A percentile compares a stretch with the other conserved stretches of the same genome.
Conservation (phyloP, 2,113 vertebrate species). For the Electrona antarctica region DNA sequence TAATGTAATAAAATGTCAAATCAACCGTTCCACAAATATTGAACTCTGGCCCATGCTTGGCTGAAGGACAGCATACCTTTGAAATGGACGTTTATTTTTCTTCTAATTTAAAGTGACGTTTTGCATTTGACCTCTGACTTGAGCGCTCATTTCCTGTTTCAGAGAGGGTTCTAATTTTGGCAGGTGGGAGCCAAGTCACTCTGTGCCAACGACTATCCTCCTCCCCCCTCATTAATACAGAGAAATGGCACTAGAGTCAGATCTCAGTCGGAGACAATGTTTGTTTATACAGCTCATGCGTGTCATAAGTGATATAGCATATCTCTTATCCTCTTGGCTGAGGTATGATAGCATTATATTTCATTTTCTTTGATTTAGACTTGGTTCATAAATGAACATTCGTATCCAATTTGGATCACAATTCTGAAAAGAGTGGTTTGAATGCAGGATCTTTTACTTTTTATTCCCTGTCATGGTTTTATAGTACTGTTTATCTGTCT, state of each 20-base stretch:
- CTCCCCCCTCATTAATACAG: slow-evolving; percentile 21
- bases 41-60: slow-evolving; percentile 30
- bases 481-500: not conserved
- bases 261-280: slow-evolving; percentile 1
- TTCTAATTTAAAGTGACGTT: slow-evolving; percentile 31
- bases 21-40: slow-evolving; percentile 40
- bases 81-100: slow-evolving; percentile 41
- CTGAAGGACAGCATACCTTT: slow-evolving; percentile 28
- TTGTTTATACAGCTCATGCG: slow-evolving; percentile 8
- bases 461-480: not conserved
- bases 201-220: slow-evolving; percentile 1
- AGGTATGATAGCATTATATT: not conserved
- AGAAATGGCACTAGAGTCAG: not conserved
- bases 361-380: slow-evolving; percentile 4
- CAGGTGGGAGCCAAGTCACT: slow-evolving; percentile 21
- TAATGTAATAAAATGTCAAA: slow-evolving; percentile 61
- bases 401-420: slow-evolving; percentile 14
- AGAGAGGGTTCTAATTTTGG: slow-evolving; percentile 46
- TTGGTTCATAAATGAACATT: slow-evolving; percentile 9
- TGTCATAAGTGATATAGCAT: slow-evolving; percentile 36
- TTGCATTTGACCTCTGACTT: slow-evolving; percentile 47
- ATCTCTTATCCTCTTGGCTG: slow-evolving; percentile 11
- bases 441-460: not conserved
- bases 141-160: slow-evolving; percentile 16
- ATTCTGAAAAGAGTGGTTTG: slow-evolving; percentile 1